Conservation (phyloP, 2,797 vertebrate genomes). For the Pangasius djambal region DNA sequence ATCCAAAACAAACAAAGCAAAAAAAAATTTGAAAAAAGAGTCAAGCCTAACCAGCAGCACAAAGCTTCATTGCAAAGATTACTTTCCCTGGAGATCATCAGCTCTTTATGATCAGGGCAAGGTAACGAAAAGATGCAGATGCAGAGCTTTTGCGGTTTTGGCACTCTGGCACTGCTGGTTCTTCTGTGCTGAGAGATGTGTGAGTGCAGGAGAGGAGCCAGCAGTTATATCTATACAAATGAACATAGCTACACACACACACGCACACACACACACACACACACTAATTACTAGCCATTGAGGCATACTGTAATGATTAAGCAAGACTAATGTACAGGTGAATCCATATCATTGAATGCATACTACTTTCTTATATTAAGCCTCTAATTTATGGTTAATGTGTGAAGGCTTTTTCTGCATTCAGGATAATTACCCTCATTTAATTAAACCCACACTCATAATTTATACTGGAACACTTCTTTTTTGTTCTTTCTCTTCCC, state of each 20-base stretch:
- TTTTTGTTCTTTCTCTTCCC: background rate
- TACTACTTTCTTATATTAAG: slow-evolving; percentile 49
- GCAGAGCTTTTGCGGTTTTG: slow-evolving; percentile 5
- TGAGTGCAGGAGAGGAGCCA: background rate
- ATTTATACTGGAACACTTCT: slow-evolving; percentile 35
- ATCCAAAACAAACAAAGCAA: background rate
- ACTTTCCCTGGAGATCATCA: background rate
- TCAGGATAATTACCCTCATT: slow-evolving; percentile 54
- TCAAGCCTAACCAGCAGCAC: background rate
- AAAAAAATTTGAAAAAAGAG: no score
- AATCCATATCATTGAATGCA: slow-evolving; percentile 29
- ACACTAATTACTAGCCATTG: slow-evolving; percentile 38
- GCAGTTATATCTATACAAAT: background rate
- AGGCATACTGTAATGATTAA: slow-evolving; percentile 36
- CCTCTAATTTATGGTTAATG: slow-evolving; percentile 45
- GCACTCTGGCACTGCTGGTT: background rate
- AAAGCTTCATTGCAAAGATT: background rate
- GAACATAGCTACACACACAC: background rate
- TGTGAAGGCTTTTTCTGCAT: slow-evolving; percentile 26
- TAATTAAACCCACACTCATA: slow-evolving; percentile 48
- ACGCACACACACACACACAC: slow-evolving; percentile 9
- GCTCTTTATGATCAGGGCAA: background rate
- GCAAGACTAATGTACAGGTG: slow-evolving; percentile 39
- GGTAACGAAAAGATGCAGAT: background rate
- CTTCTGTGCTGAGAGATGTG: background rate